These are phyloP conservation scores for Acromyrmex charruanus DNA, from an alignment of 1,140 invertebrate species.

Conservation along the genomic window DNA sequence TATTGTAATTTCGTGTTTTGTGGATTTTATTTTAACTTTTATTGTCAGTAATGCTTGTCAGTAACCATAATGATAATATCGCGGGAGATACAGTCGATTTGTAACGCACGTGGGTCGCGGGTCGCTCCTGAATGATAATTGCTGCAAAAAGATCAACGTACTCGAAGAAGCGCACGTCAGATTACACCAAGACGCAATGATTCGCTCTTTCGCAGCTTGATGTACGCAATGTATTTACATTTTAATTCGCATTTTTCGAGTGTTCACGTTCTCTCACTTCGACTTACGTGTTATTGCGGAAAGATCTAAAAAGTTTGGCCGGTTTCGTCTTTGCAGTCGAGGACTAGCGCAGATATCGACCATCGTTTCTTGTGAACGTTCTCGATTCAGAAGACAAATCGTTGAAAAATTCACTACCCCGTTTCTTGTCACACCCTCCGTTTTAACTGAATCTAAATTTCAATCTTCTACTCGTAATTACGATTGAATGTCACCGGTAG, in stretches of 20 bases:
- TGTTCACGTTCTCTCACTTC: neutral
- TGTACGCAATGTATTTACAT: too few relatives aligned
- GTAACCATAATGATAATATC: conserved; percentile 11
- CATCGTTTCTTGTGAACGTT: conserved; percentile 69
- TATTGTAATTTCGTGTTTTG: neutral
- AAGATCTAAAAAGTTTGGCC: conserved; percentile 82
- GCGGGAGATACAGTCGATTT: conserved; percentile 22
- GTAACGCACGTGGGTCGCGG: conserved; percentile 32
- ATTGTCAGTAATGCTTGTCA: neutral
- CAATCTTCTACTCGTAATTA: neutral
- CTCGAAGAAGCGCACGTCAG: conserved; percentile 4
- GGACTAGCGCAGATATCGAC: conserved; percentile 75
- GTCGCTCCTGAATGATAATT: conserved; percentile 34
- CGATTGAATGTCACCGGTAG: neutral
- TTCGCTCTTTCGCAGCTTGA: neutral
- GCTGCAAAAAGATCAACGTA: conserved; percentile 35
- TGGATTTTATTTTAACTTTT: neutral
- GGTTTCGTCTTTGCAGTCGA: conserved; percentile 76
- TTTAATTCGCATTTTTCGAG: neutral
- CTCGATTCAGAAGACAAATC: neutral
- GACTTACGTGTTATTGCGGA: conserved; percentile 77
- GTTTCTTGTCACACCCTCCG: neutral
- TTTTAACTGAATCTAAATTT: conserved; percentile 4
- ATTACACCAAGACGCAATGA: neutral
- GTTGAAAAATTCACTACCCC: neutral